Percentiles rank a stretch among this genome's conserved stretches.
Evolutionary conservation across 2,113 vertebrate genomes (phyloP).

Genomic region (Halcyon malimbica): DNA sequence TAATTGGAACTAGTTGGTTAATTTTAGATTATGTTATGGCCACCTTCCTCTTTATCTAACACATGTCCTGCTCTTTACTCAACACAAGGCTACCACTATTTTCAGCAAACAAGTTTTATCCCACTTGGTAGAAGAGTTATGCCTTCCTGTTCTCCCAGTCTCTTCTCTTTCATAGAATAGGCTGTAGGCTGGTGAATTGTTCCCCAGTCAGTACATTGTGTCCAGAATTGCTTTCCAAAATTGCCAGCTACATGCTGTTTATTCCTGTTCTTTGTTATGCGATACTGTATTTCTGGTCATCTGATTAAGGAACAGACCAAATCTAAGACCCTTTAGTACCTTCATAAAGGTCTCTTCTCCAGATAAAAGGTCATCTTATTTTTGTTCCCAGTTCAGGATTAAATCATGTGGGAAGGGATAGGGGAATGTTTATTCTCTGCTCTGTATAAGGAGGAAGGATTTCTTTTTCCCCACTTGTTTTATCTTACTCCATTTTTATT

Average conservation of each 20-base stretch:
- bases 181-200: not conserved
- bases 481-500: not conserved
- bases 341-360: not conserved
- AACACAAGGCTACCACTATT: not conserved
- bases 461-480: not conserved
- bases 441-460: not conserved
- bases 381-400: not conserved
- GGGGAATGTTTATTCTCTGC: not conserved
- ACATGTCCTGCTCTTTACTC: not conserved
- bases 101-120: not conserved
- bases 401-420: not conserved
- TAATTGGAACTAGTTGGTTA: not conserved
- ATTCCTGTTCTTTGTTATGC: not conserved
- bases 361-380: not conserved
- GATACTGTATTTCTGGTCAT: not conserved
- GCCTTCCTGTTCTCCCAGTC: not conserved
- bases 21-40: not conserved
- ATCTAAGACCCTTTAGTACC: not conserved
- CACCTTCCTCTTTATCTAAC: not conserved
- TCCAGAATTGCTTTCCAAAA: not conserved
- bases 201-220: not conserved
- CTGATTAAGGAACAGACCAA: not conserved
- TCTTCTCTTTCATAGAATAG: not conserved
- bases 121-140: not conserved
- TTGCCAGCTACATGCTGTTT: not conserved